Percentiles rank a stretch among this genome's conserved stretches.
Evolutionary conservation across 2,888 invertebrate genomes (phyloP).

Genomic region (Ennomos fuscantarius): DNA sequence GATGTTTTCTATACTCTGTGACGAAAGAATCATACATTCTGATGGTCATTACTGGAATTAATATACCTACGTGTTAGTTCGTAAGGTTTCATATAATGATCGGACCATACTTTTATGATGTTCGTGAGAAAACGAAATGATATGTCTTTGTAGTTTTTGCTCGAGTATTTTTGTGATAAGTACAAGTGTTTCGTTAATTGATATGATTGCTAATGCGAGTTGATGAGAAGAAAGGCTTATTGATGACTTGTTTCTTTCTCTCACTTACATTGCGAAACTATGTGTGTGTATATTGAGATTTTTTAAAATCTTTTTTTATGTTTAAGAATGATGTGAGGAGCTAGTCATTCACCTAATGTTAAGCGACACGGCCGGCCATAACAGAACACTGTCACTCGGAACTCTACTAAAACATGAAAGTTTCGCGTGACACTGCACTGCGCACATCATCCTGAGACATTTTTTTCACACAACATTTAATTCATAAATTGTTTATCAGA

Average conservation of each 20-base stretch:
- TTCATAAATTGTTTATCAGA: too few species aligned
- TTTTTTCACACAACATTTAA: too few species aligned
- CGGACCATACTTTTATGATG: constrained; percentile 74
- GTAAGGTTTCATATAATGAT: constrained; percentile 77
- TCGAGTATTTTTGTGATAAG: constrained; percentile 51
- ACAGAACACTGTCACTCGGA: too few species aligned
- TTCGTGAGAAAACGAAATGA: constrained; percentile 80
- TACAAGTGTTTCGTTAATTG: constrained; percentile 53
- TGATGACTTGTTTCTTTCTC: constrained; percentile 5
- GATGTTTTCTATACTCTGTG: constrained; percentile 82
- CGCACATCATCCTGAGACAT: too few species aligned
- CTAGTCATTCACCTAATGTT: too few species aligned
- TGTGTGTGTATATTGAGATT: too few species aligned
- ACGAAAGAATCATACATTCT: constrained; percentile 78
- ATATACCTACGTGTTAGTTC: constrained; percentile 84
- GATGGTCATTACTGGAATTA: constrained; percentile 82
- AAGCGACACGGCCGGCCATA: too few species aligned
- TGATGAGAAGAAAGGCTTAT: constrained; percentile 13
- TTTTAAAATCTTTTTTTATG: too few species aligned
- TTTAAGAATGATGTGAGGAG: too few species aligned
- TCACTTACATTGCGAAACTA: constrained; percentile 9
- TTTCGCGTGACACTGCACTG: too few species aligned
- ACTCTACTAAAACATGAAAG: too few species aligned
- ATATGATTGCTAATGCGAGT: constrained; percentile 59
- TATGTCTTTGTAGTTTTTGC: constrained; percentile 75